Evolutionary conservation across 2,797 vertebrate genomes (phyloP), one percentile per base, ranked within the genome.

Genomic region (Acrossocheilus fasciatus): DNA sequence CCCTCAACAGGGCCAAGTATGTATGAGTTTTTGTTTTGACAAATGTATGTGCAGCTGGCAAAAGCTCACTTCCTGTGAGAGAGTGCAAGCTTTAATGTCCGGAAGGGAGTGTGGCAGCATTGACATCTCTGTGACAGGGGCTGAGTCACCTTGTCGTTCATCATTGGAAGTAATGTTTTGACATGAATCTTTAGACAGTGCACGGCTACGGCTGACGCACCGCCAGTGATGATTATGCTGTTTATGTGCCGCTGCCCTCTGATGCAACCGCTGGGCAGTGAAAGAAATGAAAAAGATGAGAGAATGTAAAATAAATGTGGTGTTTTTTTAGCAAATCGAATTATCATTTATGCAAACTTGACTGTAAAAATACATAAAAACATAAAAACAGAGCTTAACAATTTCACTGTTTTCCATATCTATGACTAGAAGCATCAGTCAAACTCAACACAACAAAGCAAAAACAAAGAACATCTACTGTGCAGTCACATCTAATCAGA

Each of bases 11-110:
- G 76, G 70, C 54, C 45, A 72, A 30, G 72, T 39, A 47, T 50
- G 74, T 82, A 88, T 78, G 84, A 77, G 52, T 87, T 86, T 87
- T 88, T 86, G 41, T 87, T 89, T 90, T 87, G 84, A 80, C 85
- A 86, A 87, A 89, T 88, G 86, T 72, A 84, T 87, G 82, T 84
- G 78, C 72, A 84, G 70, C 43, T 83, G 75, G 45, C 84, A 73
- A 68, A 73, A 72, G 59, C 81, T 70, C 73, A 57, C 57, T 73
- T 82, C 72, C 81, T 70, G 23, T 41, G 78, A 50, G 9, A 57
- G 30, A 47, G 57, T 14, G 9, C 54, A 23, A 68, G 64, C 77
- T 75, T 85, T 89, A 86, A 84, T 80, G 87, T 86, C 52, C 83
- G 18, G 76, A 84, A 86, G 59, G 39, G 52, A 70, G 77, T 20